A percentile compares a stretch with the other conserved stretches of the same genome.
These are phyloP conservation scores for Pelmatolapia mariae DNA, from an alignment of 2,113 vertebrate genomes.

Conservation along the genomic window DNA sequence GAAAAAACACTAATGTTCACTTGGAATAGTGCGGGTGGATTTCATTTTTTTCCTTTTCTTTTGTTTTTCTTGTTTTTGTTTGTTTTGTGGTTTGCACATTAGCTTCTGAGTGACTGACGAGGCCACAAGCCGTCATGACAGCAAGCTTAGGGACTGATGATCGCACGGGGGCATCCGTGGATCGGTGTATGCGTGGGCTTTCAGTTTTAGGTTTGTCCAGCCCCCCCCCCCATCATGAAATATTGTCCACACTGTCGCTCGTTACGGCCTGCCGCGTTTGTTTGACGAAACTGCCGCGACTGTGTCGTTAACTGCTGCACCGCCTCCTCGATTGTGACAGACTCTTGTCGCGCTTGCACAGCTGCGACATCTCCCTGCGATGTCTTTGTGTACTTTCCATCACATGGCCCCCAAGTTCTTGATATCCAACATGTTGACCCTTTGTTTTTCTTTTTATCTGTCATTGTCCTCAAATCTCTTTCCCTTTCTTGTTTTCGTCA, in stretches of 20 bases:
- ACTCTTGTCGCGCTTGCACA: neutral
- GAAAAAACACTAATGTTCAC: slow-evolving; percentile 54
- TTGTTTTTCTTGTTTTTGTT: neutral
- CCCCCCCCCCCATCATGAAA: neutral
- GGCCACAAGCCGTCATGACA: slow-evolving; percentile 18
- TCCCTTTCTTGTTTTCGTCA: neutral
- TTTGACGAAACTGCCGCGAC: slow-evolving; percentile 20
- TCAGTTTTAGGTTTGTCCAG: neutral
- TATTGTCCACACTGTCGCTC: neutral
- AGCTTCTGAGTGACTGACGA: slow-evolving; percentile 54
- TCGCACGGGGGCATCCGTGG: neutral
- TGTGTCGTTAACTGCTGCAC: slow-evolving; percentile 21
- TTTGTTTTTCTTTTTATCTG: neutral
- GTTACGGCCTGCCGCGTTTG: neutral
- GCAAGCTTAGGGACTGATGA: neutral
- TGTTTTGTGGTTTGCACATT: slow-evolving; percentile 72
- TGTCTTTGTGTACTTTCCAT: neutral
- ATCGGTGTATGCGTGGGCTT: slow-evolving; percentile 2
- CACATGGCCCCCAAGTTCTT: neutral
- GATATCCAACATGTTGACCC: neutral
- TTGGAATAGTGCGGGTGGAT: slow-evolving; percentile 50
- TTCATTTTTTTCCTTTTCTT: neutral
- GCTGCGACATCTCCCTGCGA: neutral
- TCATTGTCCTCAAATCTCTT: neutral
- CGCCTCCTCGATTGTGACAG: neutral